Evolutionary conservation across 2,797 vertebrate species (phyloP), one percentile per base, ranked within the genome.

Genomic region (Rhinatrema bivittatum): DNA sequence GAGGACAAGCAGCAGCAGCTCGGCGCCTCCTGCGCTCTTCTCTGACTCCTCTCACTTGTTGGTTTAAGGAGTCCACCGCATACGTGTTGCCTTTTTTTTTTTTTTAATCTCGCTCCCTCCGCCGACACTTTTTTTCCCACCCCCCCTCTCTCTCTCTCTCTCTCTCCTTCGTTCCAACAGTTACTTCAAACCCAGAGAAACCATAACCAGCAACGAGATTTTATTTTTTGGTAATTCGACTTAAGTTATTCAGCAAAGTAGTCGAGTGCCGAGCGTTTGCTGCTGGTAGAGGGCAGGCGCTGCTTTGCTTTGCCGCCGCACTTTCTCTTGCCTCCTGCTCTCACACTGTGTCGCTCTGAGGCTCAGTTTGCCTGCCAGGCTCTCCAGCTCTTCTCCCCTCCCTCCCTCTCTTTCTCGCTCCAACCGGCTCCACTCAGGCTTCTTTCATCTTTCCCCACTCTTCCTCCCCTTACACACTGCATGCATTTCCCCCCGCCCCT

Each of bases 271-370:
- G n/a, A n/a, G n/a, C n/a, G n/a, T n/a, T n/a, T n/a, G n/a, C n/a
- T n/a, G 75, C 60, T 58, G 56, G 70, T 77, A 77, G 76, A 72
- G 62, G 25, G 67, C 66, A 72, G 73, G 71, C n/a, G n/a, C n/a
- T n/a, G n/a, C n/a, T n/a, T n/a, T n/a, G n/a, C n/a, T n/a, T n/a
- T n/a, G n/a, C n/a, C n/a, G n/a, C n/a, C n/a, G n/a, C n/a, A n/a
- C n/a, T n/a, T n/a, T n/a, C n/a, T n/a, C n/a, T n/a, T n/a, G n/a
- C n/a, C n/a, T n/a, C n/a, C n/a, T n/a, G n/a, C n/a, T n/a, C n/a
- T n/a, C n/a, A n/a, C n/a, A n/a, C n/a, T n/a, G n/a, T n/a, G 12
- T 20, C 20, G 18, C 18, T 10, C 19, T 19, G 18, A 21, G 31
- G 22, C 15, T 36, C 17, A 24, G 13, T 24, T 11, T n/a, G n/a